Evolutionary conservation across 2,113 vertebrate genomes (phyloP).

Genomic region (Okapia johnstoni): DNA sequence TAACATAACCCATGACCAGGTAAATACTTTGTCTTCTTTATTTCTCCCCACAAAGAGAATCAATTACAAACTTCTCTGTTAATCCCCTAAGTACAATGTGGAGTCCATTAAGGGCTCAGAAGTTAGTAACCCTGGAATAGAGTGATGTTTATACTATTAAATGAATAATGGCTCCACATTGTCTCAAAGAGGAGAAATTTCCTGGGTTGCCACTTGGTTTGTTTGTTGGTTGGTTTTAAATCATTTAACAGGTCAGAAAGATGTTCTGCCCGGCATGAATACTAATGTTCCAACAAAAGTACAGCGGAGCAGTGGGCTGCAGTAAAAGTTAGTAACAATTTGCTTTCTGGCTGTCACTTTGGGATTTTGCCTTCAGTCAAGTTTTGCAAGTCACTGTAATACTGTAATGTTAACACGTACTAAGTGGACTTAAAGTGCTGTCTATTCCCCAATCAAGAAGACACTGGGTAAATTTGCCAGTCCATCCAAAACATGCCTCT

Average conservation of each 20-base stretch:
- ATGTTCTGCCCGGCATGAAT: conserved; percentile 48
- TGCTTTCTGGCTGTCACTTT: background rate
- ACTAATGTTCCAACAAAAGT: conserved; percentile 34
- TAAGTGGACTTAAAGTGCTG: background rate
- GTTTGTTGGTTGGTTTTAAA: conserved; percentile 69
- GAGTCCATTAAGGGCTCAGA: conserved; percentile 69
- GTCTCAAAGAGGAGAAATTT: conserved; percentile 62
- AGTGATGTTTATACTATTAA: conserved; percentile 68
- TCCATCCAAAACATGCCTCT: background rate
- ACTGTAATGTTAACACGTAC: background rate
- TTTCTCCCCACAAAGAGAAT: conserved; percentile 71
- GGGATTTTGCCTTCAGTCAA: background rate
- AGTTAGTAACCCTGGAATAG: conserved; percentile 68
- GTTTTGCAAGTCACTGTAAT: background rate
- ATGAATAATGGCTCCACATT: conserved; percentile 68
- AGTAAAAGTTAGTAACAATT: background rate
- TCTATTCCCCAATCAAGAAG: background rate
- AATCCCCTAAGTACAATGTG: conserved; percentile 74
- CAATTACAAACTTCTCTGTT: conserved; percentile 74
- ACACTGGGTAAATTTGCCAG: background rate
- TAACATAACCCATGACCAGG: conserved; percentile 65
- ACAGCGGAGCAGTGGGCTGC: background rate
- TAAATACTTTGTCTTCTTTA: conserved; percentile 68
- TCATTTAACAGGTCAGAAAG: conserved; percentile 57
- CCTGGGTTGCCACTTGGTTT: conserved; percentile 48